Percentiles rank a stretch among this genome's conserved stretches.
Evolutionary conservation across 2,113 vertebrate genomes (phyloP).

Genomic region (Lucifuga dentata): DNA sequence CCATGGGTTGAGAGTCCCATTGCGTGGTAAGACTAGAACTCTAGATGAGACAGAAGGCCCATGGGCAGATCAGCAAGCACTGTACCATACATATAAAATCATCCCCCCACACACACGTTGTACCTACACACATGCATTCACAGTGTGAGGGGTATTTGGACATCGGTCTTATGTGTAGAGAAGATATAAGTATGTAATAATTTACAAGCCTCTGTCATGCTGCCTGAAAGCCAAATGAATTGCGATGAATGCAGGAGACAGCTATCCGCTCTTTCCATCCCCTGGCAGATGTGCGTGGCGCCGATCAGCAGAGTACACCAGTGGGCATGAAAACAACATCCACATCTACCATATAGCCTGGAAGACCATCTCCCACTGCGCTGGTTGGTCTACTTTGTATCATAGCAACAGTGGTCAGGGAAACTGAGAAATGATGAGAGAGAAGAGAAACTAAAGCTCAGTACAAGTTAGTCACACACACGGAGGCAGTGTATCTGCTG

Average conservation of each 20-base stretch:
- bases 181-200: conserved; percentile 40
- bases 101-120: conserved; percentile 31
- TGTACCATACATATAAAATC: conserved; percentile 62
- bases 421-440: conserved; percentile 82
- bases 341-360: conserved; percentile 71
- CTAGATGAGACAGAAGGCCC: conserved; percentile 73
- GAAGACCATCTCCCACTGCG: conserved; percentile 77
- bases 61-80: conserved; percentile 67
- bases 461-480: conserved; percentile 78
- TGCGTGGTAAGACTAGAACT: conserved; percentile 66
- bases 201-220: conserved; percentile 46
- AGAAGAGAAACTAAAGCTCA: conserved; percentile 78
- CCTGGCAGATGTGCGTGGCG: conserved; percentile 59
- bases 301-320: conserved; percentile 52
- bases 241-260: conserved; percentile 28
- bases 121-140: conserved; percentile 31
- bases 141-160: conserved; percentile 22
- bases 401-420: conserved; percentile 85
- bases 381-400: conserved; percentile 80
- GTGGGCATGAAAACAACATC: conserved; percentile 68
- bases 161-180: conserved; percentile 35
- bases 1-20: conserved; percentile 68
- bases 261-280: conserved; percentile 45
- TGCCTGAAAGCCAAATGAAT: conserved; percentile 67
- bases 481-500: conserved; percentile 65